Evolutionary conservation across 2,797 vertebrate species (phyloP), one percentile per base, ranked within the genome.

Genomic region (Molothrus ater): DNA sequence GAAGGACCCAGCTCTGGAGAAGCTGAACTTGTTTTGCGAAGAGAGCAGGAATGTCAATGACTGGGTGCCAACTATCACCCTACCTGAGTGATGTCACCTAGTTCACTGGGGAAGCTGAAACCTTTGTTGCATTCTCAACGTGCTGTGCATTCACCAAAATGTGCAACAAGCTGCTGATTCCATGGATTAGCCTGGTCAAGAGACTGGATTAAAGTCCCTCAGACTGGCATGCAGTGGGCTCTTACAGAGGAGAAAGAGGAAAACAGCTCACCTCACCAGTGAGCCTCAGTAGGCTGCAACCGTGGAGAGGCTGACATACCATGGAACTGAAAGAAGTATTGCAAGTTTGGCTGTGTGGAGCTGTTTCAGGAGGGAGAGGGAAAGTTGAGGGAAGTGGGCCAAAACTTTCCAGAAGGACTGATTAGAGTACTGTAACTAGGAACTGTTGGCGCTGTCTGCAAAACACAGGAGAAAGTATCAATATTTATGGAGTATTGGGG

Each of bases 31-130:
- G 24, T 99, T 99, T 95, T 99, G 99, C 3, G 99, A 99, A 88
- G 99, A 99, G 94, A 99, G 99, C 66, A 98, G 98, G 84, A 99
- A 98, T 38, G 95, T 98, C 85, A 99, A 98, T 26, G 99, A 99
- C 96, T 99, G 99, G 99, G 99, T 99, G 79, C 99, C 99, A 59
- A 97, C 97, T 60, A 98, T 99, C 95, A 98, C 98, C 29, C 98
- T 99, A 66, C 99, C 99, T 1, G 99, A 99, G 96, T 99, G 99
- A 97, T 98, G 98, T 80, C 42, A 73, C 28, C 61, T 20, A 19
- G 88, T 93, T 65, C 69, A 53, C 45, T 79, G 91, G 95, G 94
- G 96, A 97, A 94, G 98, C 96, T 97, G 96, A 98, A 97, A 95
- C 93, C 94, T 96, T 97, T 96, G 95, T 97, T 98, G 98, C 98